These are phyloP conservation scores for Istiophorus platypterus DNA, from an alignment of 2,113 vertebrate species.

Conservation along the genomic window DNA sequence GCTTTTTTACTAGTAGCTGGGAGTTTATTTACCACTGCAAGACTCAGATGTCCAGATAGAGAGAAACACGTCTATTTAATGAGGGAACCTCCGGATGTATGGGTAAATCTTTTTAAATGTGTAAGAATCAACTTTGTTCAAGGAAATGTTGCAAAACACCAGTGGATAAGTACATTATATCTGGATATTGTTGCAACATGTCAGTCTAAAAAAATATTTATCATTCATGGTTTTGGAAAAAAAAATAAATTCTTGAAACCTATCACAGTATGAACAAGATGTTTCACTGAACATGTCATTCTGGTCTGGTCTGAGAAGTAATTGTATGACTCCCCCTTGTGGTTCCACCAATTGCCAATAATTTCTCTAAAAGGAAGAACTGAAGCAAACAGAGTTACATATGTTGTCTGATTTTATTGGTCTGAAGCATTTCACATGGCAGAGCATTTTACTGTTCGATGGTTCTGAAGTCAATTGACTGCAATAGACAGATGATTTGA, in stretches of 20 bases:
- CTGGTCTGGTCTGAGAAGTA: background rate
- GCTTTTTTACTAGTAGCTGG: background rate
- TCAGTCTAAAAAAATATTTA: background rate
- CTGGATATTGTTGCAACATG: background rate
- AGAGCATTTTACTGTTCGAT: slow-evolving; percentile 11
- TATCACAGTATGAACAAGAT: background rate
- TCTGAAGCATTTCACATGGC: slow-evolving; percentile 43
- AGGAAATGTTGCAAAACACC: background rate
- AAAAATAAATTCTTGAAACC: background rate
- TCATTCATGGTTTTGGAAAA: background rate
- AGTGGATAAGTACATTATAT: background rate
- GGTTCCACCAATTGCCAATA: background rate
- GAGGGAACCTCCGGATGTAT: background rate
- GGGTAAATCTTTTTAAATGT: background rate
- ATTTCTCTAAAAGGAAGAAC: background rate
- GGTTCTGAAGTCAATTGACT: slow-evolving; percentile 16
- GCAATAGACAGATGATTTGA: slow-evolving; percentile 16
- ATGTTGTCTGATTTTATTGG: slow-evolving; percentile 56
- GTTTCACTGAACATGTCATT: background rate
- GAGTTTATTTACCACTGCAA: background rate
- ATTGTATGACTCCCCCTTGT: slow-evolving; percentile 63
- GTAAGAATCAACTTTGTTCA: background rate
- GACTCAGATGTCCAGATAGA: background rate
- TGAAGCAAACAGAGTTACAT: background rate
- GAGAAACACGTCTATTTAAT: background rate